Percentiles rank a stretch among this genome's conserved stretches.
Evolutionary conservation across 2,113 vertebrate species (phyloP).

Genomic region (Tapirus terrestris): DNA sequence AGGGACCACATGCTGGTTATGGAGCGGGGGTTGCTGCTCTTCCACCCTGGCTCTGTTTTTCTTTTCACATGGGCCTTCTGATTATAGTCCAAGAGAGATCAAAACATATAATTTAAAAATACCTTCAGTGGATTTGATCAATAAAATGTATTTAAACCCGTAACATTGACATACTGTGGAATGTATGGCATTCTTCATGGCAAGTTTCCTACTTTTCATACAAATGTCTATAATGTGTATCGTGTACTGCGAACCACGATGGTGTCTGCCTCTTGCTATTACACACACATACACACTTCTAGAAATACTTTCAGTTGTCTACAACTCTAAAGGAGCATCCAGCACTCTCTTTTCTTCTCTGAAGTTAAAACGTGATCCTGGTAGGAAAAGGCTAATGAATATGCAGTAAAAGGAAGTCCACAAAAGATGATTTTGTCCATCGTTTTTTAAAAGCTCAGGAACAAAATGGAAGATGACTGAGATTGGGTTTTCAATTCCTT

Average conservation of each 20-base stretch:
- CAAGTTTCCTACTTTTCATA: background rate
- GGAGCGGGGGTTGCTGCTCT: background rate
- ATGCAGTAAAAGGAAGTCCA: background rate
- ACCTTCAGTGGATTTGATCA: background rate
- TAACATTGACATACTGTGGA: background rate
- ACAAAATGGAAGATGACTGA: background rate
- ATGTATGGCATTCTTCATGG: background rate
- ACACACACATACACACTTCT: background rate
- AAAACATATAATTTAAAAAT: constrained; percentile 43
- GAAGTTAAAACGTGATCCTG: background rate
- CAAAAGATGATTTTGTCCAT: background rate
- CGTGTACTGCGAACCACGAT: background rate
- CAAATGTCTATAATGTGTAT: fast-evolving
- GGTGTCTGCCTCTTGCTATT: background rate
- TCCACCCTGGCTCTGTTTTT: background rate
- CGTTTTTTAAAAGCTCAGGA: background rate
- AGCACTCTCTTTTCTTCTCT: background rate
- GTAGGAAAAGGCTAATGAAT: background rate
- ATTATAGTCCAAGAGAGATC: background rate
- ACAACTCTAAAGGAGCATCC: fast-evolving
- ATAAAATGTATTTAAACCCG: background rate
- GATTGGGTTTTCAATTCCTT: background rate
- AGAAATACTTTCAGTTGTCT: background rate
- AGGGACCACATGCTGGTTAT: background rate
- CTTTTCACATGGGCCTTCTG: background rate